phyloP scores from a whole-genome alignment of 2,797 vertebrate genomes.

The Dryobates pubescens region DNA sequence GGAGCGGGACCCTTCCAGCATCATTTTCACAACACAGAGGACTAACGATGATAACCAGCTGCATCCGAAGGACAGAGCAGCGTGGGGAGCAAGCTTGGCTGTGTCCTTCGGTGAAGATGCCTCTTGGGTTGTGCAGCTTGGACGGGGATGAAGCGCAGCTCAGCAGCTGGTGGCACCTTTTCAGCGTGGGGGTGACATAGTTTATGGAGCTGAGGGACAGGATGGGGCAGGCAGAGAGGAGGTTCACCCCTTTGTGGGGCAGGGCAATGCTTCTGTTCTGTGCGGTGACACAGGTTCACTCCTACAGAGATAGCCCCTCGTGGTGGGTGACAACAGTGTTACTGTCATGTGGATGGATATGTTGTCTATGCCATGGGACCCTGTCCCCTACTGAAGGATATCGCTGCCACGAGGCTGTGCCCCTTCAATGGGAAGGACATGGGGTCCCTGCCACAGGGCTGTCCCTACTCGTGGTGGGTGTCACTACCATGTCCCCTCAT shows the following conservation, averaged over 20 bases:
- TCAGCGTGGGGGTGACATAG: rapidly evolving
- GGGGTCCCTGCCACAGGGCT: not conserved
- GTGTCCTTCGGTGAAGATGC: not conserved
- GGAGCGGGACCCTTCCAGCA: rapidly evolving
- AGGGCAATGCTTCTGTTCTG: rapidly evolving
- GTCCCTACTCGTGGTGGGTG: not conserved
- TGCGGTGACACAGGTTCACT: not conserved
- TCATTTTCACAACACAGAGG: rapidly evolving
- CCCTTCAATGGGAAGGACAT: no score
- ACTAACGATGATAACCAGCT: not conserved
- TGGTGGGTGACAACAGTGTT: not conserved
- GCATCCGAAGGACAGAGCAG: not conserved
- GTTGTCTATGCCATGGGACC: no score
- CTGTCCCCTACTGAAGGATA: rapidly evolving
- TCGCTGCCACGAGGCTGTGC: not conserved
- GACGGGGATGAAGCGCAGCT: not conserved
- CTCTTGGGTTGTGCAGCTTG: rapidly evolving
- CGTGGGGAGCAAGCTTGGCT: rapidly evolving
- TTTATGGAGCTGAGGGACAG: not conserved
- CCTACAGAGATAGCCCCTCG: not conserved
- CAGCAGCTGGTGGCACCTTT: not conserved
- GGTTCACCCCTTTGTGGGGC: not conserved
- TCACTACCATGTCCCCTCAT: not conserved
- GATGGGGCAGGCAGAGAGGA: not conserved
- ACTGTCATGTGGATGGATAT: not conserved